A percentile compares a stretch with the other conserved stretches of the same genome.
These are phyloP conservation scores for Sebastes trivittatus DNA, from an alignment of 2,797 vertebrate species.

Conservation along the genomic window DNA sequence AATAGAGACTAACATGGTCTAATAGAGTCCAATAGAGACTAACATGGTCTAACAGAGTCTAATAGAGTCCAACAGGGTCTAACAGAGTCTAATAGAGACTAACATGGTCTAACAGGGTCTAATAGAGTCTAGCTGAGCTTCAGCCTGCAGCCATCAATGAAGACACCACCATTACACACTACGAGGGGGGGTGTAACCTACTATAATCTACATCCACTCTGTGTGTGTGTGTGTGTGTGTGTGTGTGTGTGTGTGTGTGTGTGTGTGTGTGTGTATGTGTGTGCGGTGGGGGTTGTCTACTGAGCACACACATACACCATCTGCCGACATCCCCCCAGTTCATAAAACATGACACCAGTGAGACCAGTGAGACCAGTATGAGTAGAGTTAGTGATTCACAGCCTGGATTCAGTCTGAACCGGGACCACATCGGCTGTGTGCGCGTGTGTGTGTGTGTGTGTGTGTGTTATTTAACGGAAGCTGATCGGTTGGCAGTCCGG, in stretches of 20 bases:
- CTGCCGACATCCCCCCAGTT: slow-evolving; percentile 69
- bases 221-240: not conserved
- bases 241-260: not conserved
- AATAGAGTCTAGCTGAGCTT: not conserved
- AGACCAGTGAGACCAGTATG: no score
- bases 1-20: no score
- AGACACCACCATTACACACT: not conserved
- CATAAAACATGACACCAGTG: slow-evolving; percentile 49
- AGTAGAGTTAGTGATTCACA: not conserved
- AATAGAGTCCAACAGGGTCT: no score
- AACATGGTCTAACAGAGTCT: no score
- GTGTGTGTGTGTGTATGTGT: not conserved
- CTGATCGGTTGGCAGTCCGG: not conserved
- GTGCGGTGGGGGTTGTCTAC: not conserved
- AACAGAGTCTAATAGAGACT: no score
- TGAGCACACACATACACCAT: slow-evolving; percentile 66
- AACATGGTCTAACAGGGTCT: no score
- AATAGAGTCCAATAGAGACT: no score
- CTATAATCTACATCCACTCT: slow-evolving; percentile 48
- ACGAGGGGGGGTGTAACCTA: slow-evolving; percentile 1
- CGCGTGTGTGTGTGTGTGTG: not conserved
- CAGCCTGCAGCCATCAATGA: slow-evolving; percentile 14
- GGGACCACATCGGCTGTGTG: not conserved
- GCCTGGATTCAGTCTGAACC: not conserved
- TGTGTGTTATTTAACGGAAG: slow-evolving; percentile 45